These are phyloP conservation scores for Cydia splendana DNA, from an alignment of 1,140 invertebrate species.

Conservation along the genomic window DNA sequence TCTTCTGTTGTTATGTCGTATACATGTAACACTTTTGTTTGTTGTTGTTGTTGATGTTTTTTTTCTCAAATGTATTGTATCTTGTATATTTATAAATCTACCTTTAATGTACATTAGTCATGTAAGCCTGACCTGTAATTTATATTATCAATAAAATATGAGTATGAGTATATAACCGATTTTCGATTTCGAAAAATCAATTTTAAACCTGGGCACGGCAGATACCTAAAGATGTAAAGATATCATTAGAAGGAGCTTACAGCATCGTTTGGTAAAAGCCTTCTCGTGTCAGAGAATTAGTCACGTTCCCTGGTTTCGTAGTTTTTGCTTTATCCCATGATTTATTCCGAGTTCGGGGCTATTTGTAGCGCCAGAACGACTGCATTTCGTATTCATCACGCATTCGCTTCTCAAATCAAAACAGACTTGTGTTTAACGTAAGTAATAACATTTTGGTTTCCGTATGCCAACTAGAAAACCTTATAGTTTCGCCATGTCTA, in stretches of 20 bases:
- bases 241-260: conserved; percentile 22
- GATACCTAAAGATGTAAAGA: conserved; percentile 10
- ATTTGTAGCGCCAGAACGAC: conserved; percentile 23
- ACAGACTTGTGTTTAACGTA: neutral
- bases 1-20: too few species aligned
- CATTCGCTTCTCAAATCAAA: conserved; percentile 21
- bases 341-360: conserved; percentile 23
- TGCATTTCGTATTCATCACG: conserved; percentile 23
- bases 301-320: conserved; percentile 27
- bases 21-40: too few species aligned
- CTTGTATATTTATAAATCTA: too few species aligned
- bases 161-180: too few species aligned
- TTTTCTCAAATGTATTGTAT: too few species aligned
- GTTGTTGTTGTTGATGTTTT: too few species aligned
- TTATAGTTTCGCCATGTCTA: too few species aligned
- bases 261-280: conserved; percentile 14
- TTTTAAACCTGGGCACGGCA: neutral
- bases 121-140: too few species aligned
- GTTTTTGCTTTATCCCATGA: conserved; percentile 28
- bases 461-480: too few species aligned
- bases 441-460: neutral
- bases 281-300: conserved; percentile 26
- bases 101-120: too few species aligned
- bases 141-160: too few species aligned
- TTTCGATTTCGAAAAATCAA: too few species aligned